Evolutionary conservation across 2,888 invertebrate genomes (phyloP).

Genomic region (Mythimna vitellina): DNA sequence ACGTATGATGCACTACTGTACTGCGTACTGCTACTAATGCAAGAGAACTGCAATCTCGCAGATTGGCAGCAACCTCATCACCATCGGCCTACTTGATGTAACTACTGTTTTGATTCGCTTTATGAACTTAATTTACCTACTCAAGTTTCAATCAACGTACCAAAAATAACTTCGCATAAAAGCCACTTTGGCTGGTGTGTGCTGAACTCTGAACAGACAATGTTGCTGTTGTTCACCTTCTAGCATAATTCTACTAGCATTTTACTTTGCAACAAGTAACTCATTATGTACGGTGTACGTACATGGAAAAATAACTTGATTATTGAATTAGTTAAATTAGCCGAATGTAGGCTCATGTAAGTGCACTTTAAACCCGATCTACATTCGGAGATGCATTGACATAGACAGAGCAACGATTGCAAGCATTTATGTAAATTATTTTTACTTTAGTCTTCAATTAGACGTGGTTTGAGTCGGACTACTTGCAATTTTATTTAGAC

Average conservation of each 20-base stretch:
- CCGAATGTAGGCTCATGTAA: too few relatives aligned
- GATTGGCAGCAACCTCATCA: slow-evolving; percentile 46
- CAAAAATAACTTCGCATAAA: neutral
- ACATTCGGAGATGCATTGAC: too few relatives aligned
- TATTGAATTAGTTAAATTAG: too few relatives aligned
- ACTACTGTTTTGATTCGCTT: slow-evolving; percentile 22
- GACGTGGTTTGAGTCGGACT: too few relatives aligned
- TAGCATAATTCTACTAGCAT: neutral
- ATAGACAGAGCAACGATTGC: too few relatives aligned
- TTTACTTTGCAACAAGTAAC: neutral
- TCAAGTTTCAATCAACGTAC: slow-evolving; percentile 1
- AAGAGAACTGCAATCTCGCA: slow-evolving; percentile 39
- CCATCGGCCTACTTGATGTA: slow-evolving; percentile 26
- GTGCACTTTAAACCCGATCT: too few relatives aligned
- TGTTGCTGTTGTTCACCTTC: neutral
- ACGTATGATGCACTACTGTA: slow-evolving; percentile 5
- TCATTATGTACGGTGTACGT: too few relatives aligned
- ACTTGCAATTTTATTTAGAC: too few relatives aligned
- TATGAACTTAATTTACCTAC: neutral
- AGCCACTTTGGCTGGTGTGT: neutral
- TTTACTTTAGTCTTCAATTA: too few relatives aligned
- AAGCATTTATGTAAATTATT: too few relatives aligned
- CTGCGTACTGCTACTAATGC: slow-evolving; percentile 7
- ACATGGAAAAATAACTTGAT: too few relatives aligned
- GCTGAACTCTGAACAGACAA: neutral